Percentiles rank a stretch among this genome's conserved stretches.
Evolutionary conservation across 2,797 vertebrate genomes (phyloP).

Genomic region (Manis javanica): DNA sequence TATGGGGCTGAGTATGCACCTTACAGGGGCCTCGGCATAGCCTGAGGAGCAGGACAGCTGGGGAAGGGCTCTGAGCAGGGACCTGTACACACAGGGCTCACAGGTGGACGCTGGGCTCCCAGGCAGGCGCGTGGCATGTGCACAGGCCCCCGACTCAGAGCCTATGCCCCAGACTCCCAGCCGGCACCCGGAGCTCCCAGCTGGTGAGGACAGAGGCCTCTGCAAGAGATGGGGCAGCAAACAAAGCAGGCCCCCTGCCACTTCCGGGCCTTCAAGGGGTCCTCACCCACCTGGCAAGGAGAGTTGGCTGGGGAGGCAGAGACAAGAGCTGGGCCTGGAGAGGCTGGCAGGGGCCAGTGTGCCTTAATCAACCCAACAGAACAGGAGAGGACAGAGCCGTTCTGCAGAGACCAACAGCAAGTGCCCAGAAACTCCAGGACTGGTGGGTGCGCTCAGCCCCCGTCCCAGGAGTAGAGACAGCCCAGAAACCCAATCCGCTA

Average conservation of each 20-base stretch:
- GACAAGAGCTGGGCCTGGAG: not conserved
- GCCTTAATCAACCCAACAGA: not conserved
- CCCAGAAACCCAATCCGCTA: not conserved
- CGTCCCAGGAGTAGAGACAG: not conserved
- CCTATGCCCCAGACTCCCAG: not conserved
- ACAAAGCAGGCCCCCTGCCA: too few species aligned
- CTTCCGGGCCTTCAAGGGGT: not conserved
- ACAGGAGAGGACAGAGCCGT: not conserved
- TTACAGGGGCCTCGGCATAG: too few species aligned
- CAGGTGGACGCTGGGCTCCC: not conserved
- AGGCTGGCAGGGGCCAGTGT: not conserved
- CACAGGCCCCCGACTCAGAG: not conserved
- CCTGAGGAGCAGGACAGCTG: not conserved
- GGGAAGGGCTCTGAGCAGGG: not conserved
- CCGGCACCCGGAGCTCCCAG: not conserved
- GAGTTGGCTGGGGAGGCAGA: not conserved
- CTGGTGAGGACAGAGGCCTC: not conserved
- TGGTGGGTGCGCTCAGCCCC: not conserved
- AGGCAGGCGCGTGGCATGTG: not conserved
- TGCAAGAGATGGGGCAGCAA: not conserved
- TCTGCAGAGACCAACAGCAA: not conserved
- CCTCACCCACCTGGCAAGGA: rapidly evolving
- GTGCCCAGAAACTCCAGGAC: not conserved
- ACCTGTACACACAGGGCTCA: not conserved
- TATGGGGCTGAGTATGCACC: not conserved